These are phyloP conservation scores for Clarias gariepinus DNA, from an alignment of 2,113 vertebrate genomes.

Conservation along the genomic window DNA sequence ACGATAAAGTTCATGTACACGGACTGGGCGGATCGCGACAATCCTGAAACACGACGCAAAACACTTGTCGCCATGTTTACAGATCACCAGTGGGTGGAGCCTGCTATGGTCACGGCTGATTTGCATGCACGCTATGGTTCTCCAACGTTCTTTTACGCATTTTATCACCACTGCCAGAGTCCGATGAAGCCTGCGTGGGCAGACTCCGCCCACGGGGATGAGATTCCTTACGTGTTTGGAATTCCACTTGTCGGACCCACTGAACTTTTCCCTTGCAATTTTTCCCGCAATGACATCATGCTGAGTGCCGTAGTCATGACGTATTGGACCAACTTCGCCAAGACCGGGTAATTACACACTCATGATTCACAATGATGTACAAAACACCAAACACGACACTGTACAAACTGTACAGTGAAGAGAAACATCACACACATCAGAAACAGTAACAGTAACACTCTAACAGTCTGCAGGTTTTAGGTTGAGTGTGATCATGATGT, in stretches of 20 bases:
- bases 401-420: background rate
- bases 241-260: conserved; percentile 96
- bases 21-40: conserved; percentile 97
- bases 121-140: conserved; percentile 96
- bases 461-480: background rate
- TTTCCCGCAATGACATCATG: conserved; percentile 98
- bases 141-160: conserved; percentile 97
- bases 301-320: conserved; percentile 98
- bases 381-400: background rate
- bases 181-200: conserved; percentile 99
- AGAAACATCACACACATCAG: no score
- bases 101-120: conserved; percentile 93
- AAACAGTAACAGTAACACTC: no score
- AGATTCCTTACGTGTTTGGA: conserved; percentile 97
- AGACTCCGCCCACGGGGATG: conserved; percentile 93
- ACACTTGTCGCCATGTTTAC: conserved; percentile 97
- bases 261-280: conserved; percentile 97
- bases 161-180: conserved; percentile 99
- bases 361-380: no score
- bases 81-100: conserved; percentile 98
- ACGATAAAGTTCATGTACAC: conserved; percentile 99
- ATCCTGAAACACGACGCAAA: conserved; percentile 94
- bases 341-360: conserved; percentile 86
- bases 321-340: conserved; percentile 99
- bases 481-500: background rate